Percentiles rank a stretch among this genome's conserved stretches.
phyloP scores from a whole-genome alignment of 1,140 invertebrate genomes.

The Coenobita brevimanus region DNA sequence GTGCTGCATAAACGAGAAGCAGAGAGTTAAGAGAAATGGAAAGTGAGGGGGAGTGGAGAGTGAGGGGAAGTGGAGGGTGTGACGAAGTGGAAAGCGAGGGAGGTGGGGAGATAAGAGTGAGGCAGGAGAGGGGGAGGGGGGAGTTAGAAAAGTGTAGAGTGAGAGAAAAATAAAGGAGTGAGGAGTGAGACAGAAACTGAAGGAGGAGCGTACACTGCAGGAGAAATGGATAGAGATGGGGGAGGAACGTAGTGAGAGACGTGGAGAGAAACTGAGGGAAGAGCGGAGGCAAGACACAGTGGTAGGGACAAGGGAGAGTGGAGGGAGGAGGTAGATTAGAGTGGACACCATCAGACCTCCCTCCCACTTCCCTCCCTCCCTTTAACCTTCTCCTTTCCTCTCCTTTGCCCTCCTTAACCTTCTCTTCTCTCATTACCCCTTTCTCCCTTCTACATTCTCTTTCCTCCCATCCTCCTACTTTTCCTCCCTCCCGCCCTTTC shows the following conservation, averaged over 20 bases:
- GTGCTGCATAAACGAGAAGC: too few relatives aligned
- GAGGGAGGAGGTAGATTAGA: conserved; percentile 4
- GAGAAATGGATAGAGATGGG: background rate
- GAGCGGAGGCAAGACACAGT: too few relatives aligned
- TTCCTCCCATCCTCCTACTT: background rate
- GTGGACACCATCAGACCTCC: background rate
- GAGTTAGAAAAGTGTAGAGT: background rate
- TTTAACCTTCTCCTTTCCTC: too few relatives aligned
- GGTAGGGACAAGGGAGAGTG: too few relatives aligned
- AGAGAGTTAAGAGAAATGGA: too few relatives aligned
- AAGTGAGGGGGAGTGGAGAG: too few relatives aligned
- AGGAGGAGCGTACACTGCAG: background rate
- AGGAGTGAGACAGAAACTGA: background rate
- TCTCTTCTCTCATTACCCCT: background rate
- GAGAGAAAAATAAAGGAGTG: background rate
- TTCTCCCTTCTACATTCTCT: background rate
- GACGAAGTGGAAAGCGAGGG: too few relatives aligned
- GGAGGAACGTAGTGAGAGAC: background rate
- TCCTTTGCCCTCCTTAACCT: too few relatives aligned
- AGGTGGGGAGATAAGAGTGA: too few relatives aligned
- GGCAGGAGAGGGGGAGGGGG: background rate
- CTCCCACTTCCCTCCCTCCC: too few relatives aligned
- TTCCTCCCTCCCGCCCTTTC: too few relatives aligned
- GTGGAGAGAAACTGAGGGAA: background rate
- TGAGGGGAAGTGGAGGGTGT: too few relatives aligned